Conservation (phyloP, 2,113 vertebrate genomes). For the Engraulis encrasicolus region DNA sequence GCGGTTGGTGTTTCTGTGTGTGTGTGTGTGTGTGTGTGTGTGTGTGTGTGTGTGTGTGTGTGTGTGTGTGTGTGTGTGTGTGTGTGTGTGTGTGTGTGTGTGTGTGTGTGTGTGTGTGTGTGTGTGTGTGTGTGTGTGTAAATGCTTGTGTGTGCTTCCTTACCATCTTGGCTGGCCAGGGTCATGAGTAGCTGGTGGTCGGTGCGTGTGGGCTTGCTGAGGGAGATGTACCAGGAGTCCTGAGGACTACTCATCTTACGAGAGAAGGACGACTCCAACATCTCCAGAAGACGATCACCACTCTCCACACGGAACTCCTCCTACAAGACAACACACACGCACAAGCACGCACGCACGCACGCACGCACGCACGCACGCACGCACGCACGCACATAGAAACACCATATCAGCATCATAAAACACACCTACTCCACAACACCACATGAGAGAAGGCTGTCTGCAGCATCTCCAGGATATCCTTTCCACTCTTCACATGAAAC, state of each 20-base stretch:
- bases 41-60: neutral
- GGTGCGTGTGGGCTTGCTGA: slow-evolving; percentile 92
- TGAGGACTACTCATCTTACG: slow-evolving; percentile 80
- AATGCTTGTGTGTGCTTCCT: slow-evolving; percentile 41
- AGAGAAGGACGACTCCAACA: slow-evolving; percentile 86
- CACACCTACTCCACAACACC: no score
- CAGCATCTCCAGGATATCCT: no score
- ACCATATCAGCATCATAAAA: no score
- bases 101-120: no score
- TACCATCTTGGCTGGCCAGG: slow-evolving; percentile 86
- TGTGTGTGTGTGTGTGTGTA: no score
- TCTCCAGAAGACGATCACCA: slow-evolving; percentile 83
- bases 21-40: slow-evolving; percentile 3
- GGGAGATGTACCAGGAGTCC: slow-evolving; percentile 87
- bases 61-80: no score
- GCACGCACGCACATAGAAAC: no score
- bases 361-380: no score
- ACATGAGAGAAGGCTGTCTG: no score
- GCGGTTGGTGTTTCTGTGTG: slow-evolving; percentile 23
- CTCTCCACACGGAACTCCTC: slow-evolving; percentile 86
- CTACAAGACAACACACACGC: slow-evolving; percentile 69
- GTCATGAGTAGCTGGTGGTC: slow-evolving; percentile 94
- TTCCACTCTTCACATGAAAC: no score
- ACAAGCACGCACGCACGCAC: no score
- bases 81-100: slow-evolving; percentile 29